These are phyloP conservation scores for Fissipunctia ypsillon DNA, from an alignment of 2,888 invertebrate species.

Conservation along the genomic window DNA sequence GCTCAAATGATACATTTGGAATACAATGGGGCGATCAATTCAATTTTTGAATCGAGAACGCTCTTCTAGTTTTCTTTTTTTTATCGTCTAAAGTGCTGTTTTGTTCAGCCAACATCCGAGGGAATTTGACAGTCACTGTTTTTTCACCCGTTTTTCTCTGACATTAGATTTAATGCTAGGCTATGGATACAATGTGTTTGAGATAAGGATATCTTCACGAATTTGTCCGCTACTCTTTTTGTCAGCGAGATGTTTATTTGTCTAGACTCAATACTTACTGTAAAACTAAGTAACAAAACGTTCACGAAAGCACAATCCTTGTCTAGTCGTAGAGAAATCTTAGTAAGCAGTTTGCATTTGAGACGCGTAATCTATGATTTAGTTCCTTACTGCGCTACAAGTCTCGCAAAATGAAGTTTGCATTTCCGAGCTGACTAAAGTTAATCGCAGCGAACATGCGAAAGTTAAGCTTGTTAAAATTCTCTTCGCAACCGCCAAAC, in stretches of 20 bases:
- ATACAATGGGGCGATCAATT: conserved; percentile 91
- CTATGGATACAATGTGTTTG: conserved; percentile 75
- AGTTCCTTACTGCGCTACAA: conserved; percentile 53
- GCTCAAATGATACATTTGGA: conserved; percentile 91
- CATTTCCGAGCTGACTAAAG: conserved; percentile 62
- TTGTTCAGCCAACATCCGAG: conserved; percentile 89
- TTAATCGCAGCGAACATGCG: conserved; percentile 67
- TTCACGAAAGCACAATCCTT: conserved; percentile 35
- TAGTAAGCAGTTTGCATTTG: conserved; percentile 55
- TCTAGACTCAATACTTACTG: conserved; percentile 42
- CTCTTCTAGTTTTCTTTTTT: conserved; percentile 88
- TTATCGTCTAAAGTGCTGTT: conserved; percentile 90
- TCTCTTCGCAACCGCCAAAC: conserved; percentile 65
- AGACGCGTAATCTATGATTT: conserved; percentile 58
- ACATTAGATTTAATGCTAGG: conserved; percentile 81
- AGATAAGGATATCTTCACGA: conserved; percentile 64
- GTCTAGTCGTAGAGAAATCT: conserved; percentile 45
- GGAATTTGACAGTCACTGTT: conserved; percentile 90
- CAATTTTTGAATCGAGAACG: conserved; percentile 91
- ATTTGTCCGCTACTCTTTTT: conserved; percentile 59
- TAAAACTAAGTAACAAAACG: conserved; percentile 37
- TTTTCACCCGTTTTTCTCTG: conserved; percentile 86
- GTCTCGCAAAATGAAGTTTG: conserved; percentile 58
- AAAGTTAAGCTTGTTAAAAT: conserved; percentile 72
- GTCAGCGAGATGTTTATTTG: conserved; percentile 52